phyloP scores from a whole-genome alignment of 2,113 vertebrate genomes.

The Quiscalus mexicanus region DNA sequence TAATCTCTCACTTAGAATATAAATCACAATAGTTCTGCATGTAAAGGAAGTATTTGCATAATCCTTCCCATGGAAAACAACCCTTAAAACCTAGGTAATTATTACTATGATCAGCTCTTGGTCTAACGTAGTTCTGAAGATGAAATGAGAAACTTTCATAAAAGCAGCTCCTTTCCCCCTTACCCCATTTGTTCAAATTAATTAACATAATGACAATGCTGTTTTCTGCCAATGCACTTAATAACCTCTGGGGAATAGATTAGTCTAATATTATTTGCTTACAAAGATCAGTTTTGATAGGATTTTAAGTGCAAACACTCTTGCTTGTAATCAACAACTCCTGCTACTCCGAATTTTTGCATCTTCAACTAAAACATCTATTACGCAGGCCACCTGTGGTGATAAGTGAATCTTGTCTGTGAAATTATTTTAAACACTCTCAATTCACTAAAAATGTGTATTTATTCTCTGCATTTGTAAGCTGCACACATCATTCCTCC shows the following conservation, averaged over 20 bases:
- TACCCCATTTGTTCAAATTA: constrained; percentile 46
- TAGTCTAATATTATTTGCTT: constrained; percentile 65
- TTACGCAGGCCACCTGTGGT: constrained; percentile 62
- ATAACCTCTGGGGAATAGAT: constrained; percentile 48
- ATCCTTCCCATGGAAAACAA: neutral
- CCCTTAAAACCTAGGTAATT: neutral
- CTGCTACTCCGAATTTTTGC: constrained; percentile 65
- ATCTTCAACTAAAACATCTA: constrained; percentile 66
- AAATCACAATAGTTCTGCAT: neutral
- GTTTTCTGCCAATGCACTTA: constrained; percentile 39
- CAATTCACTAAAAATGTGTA: constrained; percentile 60
- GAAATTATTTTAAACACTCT: constrained; percentile 71
- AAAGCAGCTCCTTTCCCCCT: neutral
- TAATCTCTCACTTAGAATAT: neutral
- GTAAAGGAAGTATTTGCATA: neutral
- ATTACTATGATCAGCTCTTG: constrained; percentile 7
- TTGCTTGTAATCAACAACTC: constrained; percentile 68
- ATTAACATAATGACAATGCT: constrained; percentile 58
- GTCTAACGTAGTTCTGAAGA: constrained; percentile 27
- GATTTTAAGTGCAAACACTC: constrained; percentile 55
- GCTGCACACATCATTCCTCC: constrained; percentile 28
- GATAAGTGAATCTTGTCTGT: constrained; percentile 70
- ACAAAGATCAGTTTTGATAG: constrained; percentile 59
- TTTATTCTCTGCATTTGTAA: constrained; percentile 63
- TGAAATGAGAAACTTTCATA: neutral